A percentile compares a stretch with the other conserved stretches of the same genome.
These are phyloP conservation scores for Ondatra zibethicus DNA, from an alignment of 2,113 vertebrate genomes.

Conservation along the genomic window DNA sequence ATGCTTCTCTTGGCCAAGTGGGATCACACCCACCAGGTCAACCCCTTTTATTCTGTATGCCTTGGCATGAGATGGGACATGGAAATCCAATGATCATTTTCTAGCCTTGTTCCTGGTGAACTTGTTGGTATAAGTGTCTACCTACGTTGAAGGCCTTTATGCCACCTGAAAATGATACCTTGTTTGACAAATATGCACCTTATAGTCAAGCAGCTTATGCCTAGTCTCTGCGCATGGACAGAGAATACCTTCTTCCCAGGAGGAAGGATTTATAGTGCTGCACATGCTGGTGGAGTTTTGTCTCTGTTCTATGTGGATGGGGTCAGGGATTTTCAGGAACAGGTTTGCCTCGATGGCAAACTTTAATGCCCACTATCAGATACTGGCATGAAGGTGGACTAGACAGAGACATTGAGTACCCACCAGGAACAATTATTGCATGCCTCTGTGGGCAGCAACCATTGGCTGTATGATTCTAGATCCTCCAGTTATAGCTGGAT, in stretches of 20 bases:
- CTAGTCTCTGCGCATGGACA: background rate
- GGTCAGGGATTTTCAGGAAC: background rate
- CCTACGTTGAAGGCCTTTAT: background rate
- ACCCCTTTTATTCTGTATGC: background rate
- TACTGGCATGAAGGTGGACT: background rate
- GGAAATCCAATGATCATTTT: constrained; percentile 10
- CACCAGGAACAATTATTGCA: background rate
- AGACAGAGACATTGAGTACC: background rate
- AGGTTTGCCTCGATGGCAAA: background rate
- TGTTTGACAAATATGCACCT: background rate
- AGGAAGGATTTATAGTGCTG: background rate
- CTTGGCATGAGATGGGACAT: background rate
- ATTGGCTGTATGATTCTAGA: background rate
- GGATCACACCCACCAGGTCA: background rate
- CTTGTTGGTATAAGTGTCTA: background rate
- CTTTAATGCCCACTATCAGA: background rate
- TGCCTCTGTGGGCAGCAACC: no score
- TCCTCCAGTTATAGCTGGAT: background rate
- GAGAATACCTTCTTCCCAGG: background rate
- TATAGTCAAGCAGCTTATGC: background rate
- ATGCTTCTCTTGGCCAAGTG: background rate
- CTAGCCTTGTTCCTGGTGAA: background rate
- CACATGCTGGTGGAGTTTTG: background rate
- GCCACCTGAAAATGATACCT: background rate
- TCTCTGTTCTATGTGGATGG: background rate